Evolutionary conservation across 2,113 vertebrate genomes (phyloP), one percentile per base, ranked within the genome.

Genomic region (Aramus guarauna): DNA sequence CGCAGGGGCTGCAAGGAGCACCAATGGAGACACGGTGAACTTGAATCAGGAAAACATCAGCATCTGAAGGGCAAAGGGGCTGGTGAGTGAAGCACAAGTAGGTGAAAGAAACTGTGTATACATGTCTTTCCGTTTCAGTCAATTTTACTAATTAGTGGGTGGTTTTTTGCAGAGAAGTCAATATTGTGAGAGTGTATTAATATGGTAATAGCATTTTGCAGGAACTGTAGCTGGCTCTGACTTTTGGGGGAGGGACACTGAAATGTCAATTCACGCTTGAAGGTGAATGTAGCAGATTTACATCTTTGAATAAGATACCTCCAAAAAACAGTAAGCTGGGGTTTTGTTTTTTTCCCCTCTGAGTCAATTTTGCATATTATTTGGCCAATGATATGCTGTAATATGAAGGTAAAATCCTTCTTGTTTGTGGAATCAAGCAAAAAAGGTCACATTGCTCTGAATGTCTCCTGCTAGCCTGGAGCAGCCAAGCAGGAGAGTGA

Each of bases 121-220:
- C 6, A 13, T 18, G n/a, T 43, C 36, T 79, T 73, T 92, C 63
- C 8, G 0, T 88, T 92, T 84, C 64, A 82, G 79, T 85, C 92
- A 83, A 59, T 93, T 79, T 88, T 88, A 77, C 55, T 96, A 95
- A 90, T 94, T 88, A 94, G 52, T 63, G 56, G 37, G 60, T 75
- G 52, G 0, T 32, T 84, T 89, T 92, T 60, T 73, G 19, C 18
- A 1, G 1, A 85, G 37, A 15, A 93, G 59, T 88, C 85, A 91
- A 87, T 93, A 89, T 18, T 48, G n/a, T 2, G 0, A 58, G 73
- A 85, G 87, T 84, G 55, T 84, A 88, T 95, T 94, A 94, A 90
- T 77, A 85, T 79, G 82, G 63, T 88, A 93, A 92, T 86, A 47
- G 26, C 7, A 39, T 71, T 77, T 69, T 56, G 24, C 59, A 93